phyloP scores from a whole-genome alignment of 2,888 invertebrate genomes.

The Ryuthela nishihirai region DNA sequence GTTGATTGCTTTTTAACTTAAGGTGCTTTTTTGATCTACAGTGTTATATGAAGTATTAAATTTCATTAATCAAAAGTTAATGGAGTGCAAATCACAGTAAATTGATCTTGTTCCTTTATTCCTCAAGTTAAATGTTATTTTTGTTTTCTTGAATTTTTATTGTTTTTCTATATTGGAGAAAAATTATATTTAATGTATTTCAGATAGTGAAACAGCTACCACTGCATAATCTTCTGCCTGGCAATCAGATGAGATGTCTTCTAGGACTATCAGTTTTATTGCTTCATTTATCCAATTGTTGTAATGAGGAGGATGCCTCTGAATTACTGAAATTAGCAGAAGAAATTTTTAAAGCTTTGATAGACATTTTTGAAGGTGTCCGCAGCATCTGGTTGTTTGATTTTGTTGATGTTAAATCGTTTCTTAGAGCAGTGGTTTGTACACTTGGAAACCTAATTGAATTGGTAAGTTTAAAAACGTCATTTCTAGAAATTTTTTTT shows the following conservation, averaged over 20 bases:
- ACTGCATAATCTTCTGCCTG: slow-evolving; percentile 17
- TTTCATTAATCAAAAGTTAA: no score
- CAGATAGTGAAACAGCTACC: slow-evolving; percentile 16
- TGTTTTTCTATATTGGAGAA: no score
- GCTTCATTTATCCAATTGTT: slow-evolving; percentile 11
- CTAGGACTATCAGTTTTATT: slow-evolving; percentile 24
- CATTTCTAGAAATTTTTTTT: no score
- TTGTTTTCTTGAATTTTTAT: no score
- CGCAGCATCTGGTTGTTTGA: slow-evolving; percentile 30
- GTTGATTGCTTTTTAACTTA: no score
- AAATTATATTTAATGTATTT: no score
- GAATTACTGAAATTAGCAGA: neutral
- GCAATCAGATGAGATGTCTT: slow-evolving; percentile 17
- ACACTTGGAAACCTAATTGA: slow-evolving; percentile 6
- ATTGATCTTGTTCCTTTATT: no score
- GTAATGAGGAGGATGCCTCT: neutral
- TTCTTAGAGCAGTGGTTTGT: slow-evolving; percentile 10
- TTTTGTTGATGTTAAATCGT: slow-evolving; percentile 16
- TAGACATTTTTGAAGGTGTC: slow-evolving; percentile 14
- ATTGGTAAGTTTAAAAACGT: slow-evolving; percentile 5
- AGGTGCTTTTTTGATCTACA: no score
- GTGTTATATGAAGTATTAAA: no score
- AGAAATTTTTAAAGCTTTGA: slow-evolving; percentile 7
- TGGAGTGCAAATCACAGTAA: no score
- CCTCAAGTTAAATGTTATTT: no score